Conservation (phyloP, 1,140 invertebrate species). For the Apis laboriosa region DNA sequence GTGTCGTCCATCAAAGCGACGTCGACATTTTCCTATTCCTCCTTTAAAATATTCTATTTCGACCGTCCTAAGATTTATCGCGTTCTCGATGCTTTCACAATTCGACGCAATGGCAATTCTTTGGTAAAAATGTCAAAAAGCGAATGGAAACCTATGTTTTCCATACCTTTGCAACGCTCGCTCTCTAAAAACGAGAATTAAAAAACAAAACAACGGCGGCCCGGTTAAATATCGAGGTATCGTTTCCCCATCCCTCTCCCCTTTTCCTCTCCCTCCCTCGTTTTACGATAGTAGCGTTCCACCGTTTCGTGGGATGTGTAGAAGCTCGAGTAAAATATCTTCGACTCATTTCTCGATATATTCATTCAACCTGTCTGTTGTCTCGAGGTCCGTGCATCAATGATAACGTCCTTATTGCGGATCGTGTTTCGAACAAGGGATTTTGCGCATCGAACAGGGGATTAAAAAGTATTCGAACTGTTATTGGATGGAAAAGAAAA, state of each 20-base stretch:
- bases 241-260: background rate
- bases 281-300: background rate
- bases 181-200: too few relatives aligned
- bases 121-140: too few relatives aligned
- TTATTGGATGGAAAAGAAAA: background rate
- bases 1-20: too few relatives aligned
- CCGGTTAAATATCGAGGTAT: constrained; percentile 8
- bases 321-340: constrained; percentile 22
- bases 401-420: constrained; percentile 40
- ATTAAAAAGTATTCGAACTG: constrained; percentile 50
- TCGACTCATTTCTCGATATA: constrained; percentile 26
- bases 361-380: constrained; percentile 5
- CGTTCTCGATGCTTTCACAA: too few relatives aligned
- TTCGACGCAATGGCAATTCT: too few relatives aligned
- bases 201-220: too few relatives aligned
- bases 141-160: too few relatives aligned
- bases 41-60: too few relatives aligned
- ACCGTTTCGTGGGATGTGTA: too few relatives aligned
- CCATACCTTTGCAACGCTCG: too few relatives aligned
- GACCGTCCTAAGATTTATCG: too few relatives aligned
- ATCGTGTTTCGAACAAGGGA: constrained; percentile 11
- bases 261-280: background rate
- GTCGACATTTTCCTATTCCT: too few relatives aligned
- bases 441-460: constrained; percentile 1
- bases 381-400: constrained; percentile 35